Base-by-base conservation (phyloP, 2,113 vertebrate species). In the Sturnus vulgaris region DNA sequence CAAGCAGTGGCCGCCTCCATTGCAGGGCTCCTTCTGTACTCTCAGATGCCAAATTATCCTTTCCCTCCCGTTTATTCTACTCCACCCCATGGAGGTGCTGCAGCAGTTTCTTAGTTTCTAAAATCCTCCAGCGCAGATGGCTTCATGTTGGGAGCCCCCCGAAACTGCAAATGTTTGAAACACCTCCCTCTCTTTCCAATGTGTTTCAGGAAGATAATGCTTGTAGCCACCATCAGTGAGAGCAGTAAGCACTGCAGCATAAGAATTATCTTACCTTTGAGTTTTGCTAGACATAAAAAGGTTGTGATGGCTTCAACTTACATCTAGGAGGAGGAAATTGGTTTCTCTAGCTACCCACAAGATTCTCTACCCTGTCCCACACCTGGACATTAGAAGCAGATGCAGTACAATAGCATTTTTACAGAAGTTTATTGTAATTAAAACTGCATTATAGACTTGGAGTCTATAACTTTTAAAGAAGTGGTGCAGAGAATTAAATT, bases 251-350 rank as follows among this genome's bases (percentile, higher is more conserved):
- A 20, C 63, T 64, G 33, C 76, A 47, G 49, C 18, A 23, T 60
- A 59, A 91, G 65, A 72, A 94, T 77, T 70, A 73, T 12, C 7
- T 33, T 35, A 28, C 55, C 57, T 82, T 86, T 64, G 35, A 70
- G 61, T 71, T 85, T 79, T 88, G 39, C 87, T 33, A 71, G 44
- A 37, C 56, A 39, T 64, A 24, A 88, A 93, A 96, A 79, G 37
- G 17, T 60, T 40, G 19, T 24, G 71, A 69, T 71, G 59, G 46
- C 72, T 75, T 94, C 15, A 9, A 57, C 44, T 68, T 66, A 37
- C 37, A 59, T 77, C 85, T 80, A 90, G 80, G 37, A 96, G 77
- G 20, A 25, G 35, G 42, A 42, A 82, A 3, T 7, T 52, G 49
- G 59, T 82, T 93, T 57, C n/a, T 47, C 37, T 57, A 78, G 42